phyloP scores from a whole-genome alignment of 2,888 invertebrate genomes.

The Asteroscopus sphinx region DNA sequence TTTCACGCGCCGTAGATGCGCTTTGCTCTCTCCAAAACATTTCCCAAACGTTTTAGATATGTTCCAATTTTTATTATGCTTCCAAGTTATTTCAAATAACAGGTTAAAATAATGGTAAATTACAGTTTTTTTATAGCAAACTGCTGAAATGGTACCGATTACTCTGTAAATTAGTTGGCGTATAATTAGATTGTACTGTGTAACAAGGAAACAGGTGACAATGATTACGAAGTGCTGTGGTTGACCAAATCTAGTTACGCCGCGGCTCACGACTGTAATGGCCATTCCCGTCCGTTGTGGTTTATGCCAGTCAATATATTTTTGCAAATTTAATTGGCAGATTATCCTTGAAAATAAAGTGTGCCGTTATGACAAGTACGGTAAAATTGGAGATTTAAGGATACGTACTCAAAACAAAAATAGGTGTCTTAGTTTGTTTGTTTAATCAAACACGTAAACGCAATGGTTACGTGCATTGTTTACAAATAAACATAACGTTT shows the following conservation, averaged over 20 bases:
- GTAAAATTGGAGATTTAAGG: slow-evolving; percentile 2
- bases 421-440: slow-evolving; percentile 11
- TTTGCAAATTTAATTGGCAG: slow-evolving; percentile 8
- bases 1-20: slow-evolving; percentile 65
- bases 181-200: slow-evolving; percentile 65
- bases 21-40: slow-evolving; percentile 38
- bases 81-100: slow-evolving; percentile 13
- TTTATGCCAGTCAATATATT: slow-evolving; percentile 34
- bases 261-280: slow-evolving; percentile 29
- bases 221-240: slow-evolving; percentile 63
- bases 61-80: slow-evolving; percentile 24
- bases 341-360: background rate
- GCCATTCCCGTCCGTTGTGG: slow-evolving; percentile 26
- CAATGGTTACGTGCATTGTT: slow-evolving; percentile 17
- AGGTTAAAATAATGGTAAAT: slow-evolving; percentile 19
- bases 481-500: slow-evolving; percentile 28
- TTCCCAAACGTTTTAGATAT: slow-evolving; percentile 24
- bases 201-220: slow-evolving; percentile 63
- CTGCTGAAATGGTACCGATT: slow-evolving; percentile 47
- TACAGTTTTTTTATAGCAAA: slow-evolving; percentile 43
- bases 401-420: slow-evolving; percentile 1
- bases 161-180: slow-evolving; percentile 58
- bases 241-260: slow-evolving; percentile 59
- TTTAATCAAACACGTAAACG: slow-evolving; percentile 14
- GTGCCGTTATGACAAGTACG: background rate